A percentile compares a stretch with the other conserved stretches of the same genome.
Evolutionary conservation across 2,113 vertebrate species (phyloP).

Genomic region (Cyphomyrus plagiostoma): DNA sequence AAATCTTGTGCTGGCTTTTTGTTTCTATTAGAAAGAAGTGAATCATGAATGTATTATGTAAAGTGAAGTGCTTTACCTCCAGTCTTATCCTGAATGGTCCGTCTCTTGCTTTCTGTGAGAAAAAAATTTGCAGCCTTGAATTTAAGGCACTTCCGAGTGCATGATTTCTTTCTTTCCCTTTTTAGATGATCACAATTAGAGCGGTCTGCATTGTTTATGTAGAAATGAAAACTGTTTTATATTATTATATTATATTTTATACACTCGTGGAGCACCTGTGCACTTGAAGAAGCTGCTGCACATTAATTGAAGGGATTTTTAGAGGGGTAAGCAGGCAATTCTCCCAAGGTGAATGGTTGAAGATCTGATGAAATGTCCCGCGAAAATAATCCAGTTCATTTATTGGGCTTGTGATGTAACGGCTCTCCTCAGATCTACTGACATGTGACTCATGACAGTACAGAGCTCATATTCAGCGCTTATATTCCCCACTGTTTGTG

Average conservation of each 20-base stretch:
- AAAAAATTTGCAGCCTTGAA: not conserved
- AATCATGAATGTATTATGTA: not conserved
- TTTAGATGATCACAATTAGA: conserved; percentile 5
- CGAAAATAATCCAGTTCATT: conserved; percentile 26
- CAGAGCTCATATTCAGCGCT: not conserved
- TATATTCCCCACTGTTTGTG: not conserved
- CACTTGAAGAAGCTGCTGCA: not conserved
- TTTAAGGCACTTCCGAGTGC: not conserved
- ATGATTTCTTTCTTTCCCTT: not conserved
- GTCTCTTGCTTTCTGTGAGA: not conserved
- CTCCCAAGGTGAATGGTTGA: conserved; percentile 25
- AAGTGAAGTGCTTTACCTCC: not conserved
- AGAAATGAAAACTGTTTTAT: not conserved
- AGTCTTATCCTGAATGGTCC: not conserved
- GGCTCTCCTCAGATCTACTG: conserved; percentile 11
- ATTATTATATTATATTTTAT: not conserved
- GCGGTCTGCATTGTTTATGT: not conserved
- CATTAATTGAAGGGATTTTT: conserved; percentile 16
- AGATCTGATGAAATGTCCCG: conserved; percentile 25
- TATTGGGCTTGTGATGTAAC: conserved; percentile 13
- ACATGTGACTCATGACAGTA: not conserved
- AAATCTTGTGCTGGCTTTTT: not conserved
- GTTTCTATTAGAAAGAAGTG: not conserved
- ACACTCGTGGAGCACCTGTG: not conserved
- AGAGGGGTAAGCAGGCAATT: not conserved